Percentiles rank a stretch among this genome's conserved stretches.
phyloP scores from a whole-genome alignment of 2,797 vertebrate genomes.

The Tadarida brasiliensis region DNA sequence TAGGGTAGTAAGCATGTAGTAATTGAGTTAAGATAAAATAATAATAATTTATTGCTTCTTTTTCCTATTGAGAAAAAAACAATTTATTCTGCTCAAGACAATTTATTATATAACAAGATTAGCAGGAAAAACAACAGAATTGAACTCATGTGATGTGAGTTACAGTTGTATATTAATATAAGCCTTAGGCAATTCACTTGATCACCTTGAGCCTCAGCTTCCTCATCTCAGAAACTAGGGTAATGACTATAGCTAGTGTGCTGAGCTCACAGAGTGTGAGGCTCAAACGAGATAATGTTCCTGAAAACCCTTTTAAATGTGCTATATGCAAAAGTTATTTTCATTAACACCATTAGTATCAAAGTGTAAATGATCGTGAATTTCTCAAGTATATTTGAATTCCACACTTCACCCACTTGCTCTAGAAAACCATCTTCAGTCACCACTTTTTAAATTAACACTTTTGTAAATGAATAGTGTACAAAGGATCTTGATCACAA shows the following conservation, averaged over 20 bases:
- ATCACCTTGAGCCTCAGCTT: not conserved
- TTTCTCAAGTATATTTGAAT: conserved; percentile 60
- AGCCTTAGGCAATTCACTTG: not conserved
- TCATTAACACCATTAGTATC: conserved; percentile 49
- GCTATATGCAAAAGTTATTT: conserved; percentile 49
- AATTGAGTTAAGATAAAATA: not conserved
- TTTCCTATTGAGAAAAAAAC: not conserved
- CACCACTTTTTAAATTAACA: conserved; percentile 4
- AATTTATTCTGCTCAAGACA: not conserved
- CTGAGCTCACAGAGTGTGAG: conserved; percentile 19
- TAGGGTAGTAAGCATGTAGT: not conserved
- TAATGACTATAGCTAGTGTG: not conserved
- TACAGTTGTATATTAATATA: not conserved
- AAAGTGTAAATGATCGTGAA: conserved; percentile 60
- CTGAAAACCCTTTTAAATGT: conserved; percentile 70
- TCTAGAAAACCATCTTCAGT: conserved; percentile 49
- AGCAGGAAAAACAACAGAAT: not conserved
- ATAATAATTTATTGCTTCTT: not conserved
- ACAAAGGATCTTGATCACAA: not conserved
- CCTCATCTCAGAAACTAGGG: conserved; percentile 42
- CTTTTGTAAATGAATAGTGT: conserved; percentile 9
- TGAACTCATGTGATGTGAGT: not conserved
- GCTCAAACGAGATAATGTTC: conserved; percentile 41
- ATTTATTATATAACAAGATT: not conserved
- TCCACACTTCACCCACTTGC: conserved; percentile 40